Evolutionary conservation across 2,797 vertebrate genomes (phyloP).

Genomic region (Phoebastria nigripes): DNA sequence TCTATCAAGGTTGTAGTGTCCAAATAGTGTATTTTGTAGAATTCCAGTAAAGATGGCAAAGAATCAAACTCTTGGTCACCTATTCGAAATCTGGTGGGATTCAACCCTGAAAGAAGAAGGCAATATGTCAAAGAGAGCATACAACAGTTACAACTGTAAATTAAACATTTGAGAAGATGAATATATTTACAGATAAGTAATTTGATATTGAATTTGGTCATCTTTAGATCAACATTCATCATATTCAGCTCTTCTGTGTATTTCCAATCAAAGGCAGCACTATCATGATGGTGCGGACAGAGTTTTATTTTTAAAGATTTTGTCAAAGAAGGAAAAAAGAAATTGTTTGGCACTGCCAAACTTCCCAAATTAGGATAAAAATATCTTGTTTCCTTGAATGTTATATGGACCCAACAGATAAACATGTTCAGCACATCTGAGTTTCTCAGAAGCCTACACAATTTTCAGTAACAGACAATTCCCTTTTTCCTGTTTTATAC

Average conservation of each 20-base stretch:
- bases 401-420: neutral
- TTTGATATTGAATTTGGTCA: neutral
- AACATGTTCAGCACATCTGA: neutral
- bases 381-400: neutral
- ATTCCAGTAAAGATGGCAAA: slow-evolving; percentile 93
- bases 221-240: neutral
- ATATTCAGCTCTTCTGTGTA: neutral
- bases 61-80: slow-evolving; percentile 98
- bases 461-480: neutral
- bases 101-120: slow-evolving; percentile 77
- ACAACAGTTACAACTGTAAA: neutral
- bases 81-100: slow-evolving; percentile 88
- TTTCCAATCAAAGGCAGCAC: neutral
- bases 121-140: slow-evolving; percentile 35
- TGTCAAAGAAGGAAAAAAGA: neutral
- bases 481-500: neutral
- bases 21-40: slow-evolving; percentile 99
- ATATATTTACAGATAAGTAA: neutral
- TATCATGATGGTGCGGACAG: fast-evolving
- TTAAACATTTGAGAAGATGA: neutral
- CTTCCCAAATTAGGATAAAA: neutral
- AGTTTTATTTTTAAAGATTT: neutral
- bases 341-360: neutral
- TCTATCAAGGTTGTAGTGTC: slow-evolving; percentile 99
- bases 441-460: neutral